A percentile compares a stretch with the other conserved stretches of the same genome.
phyloP scores from a whole-genome alignment of 2,888 invertebrate genomes.

The Acronicta psi region DNA sequence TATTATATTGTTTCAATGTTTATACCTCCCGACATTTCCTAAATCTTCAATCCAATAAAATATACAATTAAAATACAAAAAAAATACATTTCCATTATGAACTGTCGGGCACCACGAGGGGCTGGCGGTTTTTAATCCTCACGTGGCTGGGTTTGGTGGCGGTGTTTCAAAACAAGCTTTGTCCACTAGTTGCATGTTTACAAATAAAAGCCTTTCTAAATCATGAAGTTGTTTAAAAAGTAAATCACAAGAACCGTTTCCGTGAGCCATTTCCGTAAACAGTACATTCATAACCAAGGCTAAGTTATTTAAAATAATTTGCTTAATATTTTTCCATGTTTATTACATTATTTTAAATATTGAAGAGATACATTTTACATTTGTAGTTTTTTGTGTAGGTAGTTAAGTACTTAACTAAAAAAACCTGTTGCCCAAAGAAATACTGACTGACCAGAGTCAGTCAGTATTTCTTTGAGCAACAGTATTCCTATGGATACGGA shows the following conservation, averaged over 20 bases:
- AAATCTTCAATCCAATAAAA: too few species aligned
- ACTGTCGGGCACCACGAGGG: conserved; percentile 5
- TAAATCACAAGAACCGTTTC: conserved; percentile 61
- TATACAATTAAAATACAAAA: too few species aligned
- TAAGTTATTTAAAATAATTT: conserved; percentile 9
- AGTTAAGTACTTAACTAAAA: too few species aligned
- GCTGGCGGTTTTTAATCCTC: conserved; percentile 50
- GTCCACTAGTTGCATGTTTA: conserved; percentile 74
- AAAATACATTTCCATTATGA: too few species aligned
- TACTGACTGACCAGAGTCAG: too few species aligned
- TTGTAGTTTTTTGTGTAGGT: too few species aligned
- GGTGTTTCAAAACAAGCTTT: conserved; percentile 79
- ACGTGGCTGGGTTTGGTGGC: conserved; percentile 66
- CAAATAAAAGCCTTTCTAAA: conserved; percentile 68
- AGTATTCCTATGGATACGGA: too few species aligned
- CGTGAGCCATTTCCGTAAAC: conserved; percentile 60
- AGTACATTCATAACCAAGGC: conserved; percentile 17
- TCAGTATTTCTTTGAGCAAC: too few species aligned
- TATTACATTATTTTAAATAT: background rate
- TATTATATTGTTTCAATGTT: too few species aligned
- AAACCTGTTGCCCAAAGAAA: too few species aligned
- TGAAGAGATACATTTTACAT: background rate
- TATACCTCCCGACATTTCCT: too few species aligned
- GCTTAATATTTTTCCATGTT: background rate
- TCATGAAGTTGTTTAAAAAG: conserved; percentile 64